Base-by-base conservation (phyloP, 2,113 vertebrate genomes). In the Clarias macrocephalus region DNA sequence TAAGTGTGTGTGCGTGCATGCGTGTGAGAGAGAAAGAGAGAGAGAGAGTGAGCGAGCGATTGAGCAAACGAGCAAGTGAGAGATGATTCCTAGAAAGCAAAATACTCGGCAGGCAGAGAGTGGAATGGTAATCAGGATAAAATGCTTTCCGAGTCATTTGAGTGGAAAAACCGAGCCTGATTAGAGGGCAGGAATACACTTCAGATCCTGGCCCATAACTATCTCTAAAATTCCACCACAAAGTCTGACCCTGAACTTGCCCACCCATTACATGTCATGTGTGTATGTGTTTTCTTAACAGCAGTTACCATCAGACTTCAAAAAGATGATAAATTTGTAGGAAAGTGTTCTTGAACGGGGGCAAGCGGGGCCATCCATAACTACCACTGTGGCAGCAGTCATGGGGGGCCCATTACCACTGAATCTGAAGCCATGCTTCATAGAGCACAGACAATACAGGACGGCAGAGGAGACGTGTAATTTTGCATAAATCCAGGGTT, bases 81-180 rank as follows among this genome's bases (percentile, higher is more conserved):
- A 59, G 3, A 76, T 42, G 63, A 92, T 95, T 95, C 94, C 94
- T 95, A 93, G 95, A 95, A 93, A 95, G 95, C 91, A 91, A 83
- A 90, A 88, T 83, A 79, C 84, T 88, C 28, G 66, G 75, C 82
- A 86, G 66, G 62, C 80, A 83, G 81, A 30, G 85, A 88, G 84
- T 66, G 28, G 80, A 85, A 88, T 85, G 86, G 77, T 81, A 87
- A 81, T 88, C 85, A 88, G 87, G 87, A 87, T 54, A 72, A 86
- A 87, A 82, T 73, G 83, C 84, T 86, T 87, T 89, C 84, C 87
- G 59, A 85, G 90, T 92, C 93, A 93, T 94, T 93, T 91, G 76
- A 92, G 87, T 79, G 86, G 89, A 91, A 94, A 91, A 90, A 90
- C 90, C 90, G 92, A 91, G 91, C 92, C 90, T 94, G 94, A 94